These are phyloP conservation scores for Proctacanthus coquilletti DNA, from an alignment of 1,140 invertebrate species.

Conservation along the genomic window DNA sequence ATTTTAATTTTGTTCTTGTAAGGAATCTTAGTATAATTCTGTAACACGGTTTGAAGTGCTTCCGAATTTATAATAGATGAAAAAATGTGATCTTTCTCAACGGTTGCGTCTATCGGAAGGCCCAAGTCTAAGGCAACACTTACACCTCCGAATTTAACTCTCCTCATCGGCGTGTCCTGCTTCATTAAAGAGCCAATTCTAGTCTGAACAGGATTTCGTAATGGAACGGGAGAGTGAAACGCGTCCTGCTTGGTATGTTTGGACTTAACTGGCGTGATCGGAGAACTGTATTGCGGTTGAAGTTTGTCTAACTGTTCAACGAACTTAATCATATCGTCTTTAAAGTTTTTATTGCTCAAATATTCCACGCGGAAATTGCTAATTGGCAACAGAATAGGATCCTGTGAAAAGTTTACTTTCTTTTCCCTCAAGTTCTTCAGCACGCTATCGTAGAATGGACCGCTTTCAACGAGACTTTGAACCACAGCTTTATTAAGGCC, in stretches of 20 bases:
- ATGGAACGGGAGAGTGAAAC: slow-evolving; percentile 23
- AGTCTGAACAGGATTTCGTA: slow-evolving; percentile 16
- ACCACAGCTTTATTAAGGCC: slow-evolving; percentile 16
- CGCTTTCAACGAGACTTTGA: slow-evolving; percentile 37
- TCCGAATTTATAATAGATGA: slow-evolving; percentile 23
- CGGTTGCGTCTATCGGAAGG: slow-evolving; percentile 20
- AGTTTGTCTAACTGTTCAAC: background rate
- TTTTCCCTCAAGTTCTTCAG: slow-evolving; percentile 34
- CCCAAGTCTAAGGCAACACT: slow-evolving; percentile 20
- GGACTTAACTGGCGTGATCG: slow-evolving; percentile 11
- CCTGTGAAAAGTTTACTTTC: slow-evolving; percentile 34
- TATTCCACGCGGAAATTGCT: slow-evolving; percentile 38
- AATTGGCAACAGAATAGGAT: slow-evolving; percentile 37
- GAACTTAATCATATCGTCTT: slow-evolving; percentile 26
- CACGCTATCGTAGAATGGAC: slow-evolving; percentile 38
- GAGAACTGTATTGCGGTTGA: slow-evolving; percentile 3
- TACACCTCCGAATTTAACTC: slow-evolving; percentile 24
- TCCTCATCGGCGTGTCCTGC: slow-evolving; percentile 24
- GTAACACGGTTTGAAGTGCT: slow-evolving; percentile 16
- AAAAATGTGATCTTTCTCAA: slow-evolving; percentile 23
- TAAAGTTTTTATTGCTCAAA: slow-evolving; percentile 35
- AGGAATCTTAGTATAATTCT: slow-evolving; percentile 6
- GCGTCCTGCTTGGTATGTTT: slow-evolving; percentile 8
- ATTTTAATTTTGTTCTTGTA: slow-evolving; percentile 6
- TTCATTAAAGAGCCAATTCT: slow-evolving; percentile 20